phyloP scores from a whole-genome alignment of 2,888 invertebrate genomes.

The Eupithecia pulchellata region DNA sequence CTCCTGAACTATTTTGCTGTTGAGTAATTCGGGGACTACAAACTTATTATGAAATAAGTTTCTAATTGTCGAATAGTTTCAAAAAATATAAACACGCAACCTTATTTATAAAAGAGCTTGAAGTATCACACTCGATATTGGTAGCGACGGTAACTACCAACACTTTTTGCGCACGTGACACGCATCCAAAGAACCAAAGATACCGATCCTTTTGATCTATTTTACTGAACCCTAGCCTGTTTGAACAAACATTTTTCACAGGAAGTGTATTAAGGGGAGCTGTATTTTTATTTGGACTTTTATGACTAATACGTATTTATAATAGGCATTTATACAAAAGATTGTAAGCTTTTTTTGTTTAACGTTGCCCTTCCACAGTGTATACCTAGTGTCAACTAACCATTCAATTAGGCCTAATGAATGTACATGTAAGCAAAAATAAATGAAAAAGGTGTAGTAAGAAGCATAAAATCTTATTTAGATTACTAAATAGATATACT shows the following conservation, averaged over 20 bases:
- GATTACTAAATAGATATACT: too few relatives aligned
- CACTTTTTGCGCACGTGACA: constrained; percentile 13
- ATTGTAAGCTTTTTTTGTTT: too few relatives aligned
- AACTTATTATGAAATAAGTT: too few relatives aligned
- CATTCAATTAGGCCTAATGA: too few relatives aligned
- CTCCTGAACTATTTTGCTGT: too few relatives aligned
- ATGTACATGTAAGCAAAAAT: too few relatives aligned
- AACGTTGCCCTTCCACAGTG: too few relatives aligned
- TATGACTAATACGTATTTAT: background rate
- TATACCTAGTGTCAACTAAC: too few relatives aligned
- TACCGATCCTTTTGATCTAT: constrained; percentile 9
- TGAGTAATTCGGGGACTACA: too few relatives aligned
- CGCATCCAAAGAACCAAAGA: background rate
- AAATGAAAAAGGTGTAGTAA: too few relatives aligned
- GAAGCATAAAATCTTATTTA: too few relatives aligned
- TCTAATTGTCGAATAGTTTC: background rate
- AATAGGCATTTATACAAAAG: background rate
- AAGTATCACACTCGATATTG: constrained; percentile 4
- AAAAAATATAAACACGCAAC: background rate
- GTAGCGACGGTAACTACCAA: background rate
- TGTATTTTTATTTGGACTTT: background rate
- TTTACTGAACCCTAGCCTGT: constrained; percentile 30
- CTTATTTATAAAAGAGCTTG: constrained; percentile 4
- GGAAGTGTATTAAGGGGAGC: constrained; percentile 24
- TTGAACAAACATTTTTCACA: constrained; percentile 35